phyloP scores from a whole-genome alignment of 1,140 invertebrate genomes.

The Diorhabda sublineata region DNA sequence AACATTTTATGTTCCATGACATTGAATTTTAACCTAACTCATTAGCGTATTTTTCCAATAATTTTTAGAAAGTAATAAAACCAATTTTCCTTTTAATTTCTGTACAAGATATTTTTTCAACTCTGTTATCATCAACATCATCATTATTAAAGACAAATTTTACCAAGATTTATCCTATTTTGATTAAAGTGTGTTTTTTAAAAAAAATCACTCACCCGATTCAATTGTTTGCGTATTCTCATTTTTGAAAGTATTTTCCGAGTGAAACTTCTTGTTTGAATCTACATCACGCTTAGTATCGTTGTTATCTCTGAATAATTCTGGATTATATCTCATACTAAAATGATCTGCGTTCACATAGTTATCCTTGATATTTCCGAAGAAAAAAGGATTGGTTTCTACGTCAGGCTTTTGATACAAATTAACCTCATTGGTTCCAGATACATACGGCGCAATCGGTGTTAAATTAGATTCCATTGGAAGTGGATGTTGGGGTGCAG shows the following conservation, averaged over 20 bases:
- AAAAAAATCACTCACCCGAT: neutral
- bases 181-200: neutral
- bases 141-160: too few relatives aligned
- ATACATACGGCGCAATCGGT: neutral
- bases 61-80: too few relatives aligned
- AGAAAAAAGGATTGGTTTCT: conserved; percentile 37
- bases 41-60: too few relatives aligned
- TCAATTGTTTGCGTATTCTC: neutral
- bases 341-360: conserved; percentile 38
- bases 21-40: too few relatives aligned
- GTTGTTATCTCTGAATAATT: conserved; percentile 21
- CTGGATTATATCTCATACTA: conserved; percentile 36
- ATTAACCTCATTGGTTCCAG: neutral
- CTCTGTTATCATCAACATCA: too few relatives aligned
- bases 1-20: neutral
- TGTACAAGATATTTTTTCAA: too few relatives aligned
- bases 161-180: neutral
- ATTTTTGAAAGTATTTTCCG: neutral
- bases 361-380: conserved; percentile 34
- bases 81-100: too few relatives aligned
- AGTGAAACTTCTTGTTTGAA: neutral
- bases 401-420: conserved; percentile 1
- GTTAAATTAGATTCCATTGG: conserved; percentile 11
- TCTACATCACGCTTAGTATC: neutral
- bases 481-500: conserved; percentile 31